These are phyloP conservation scores for Planococcus citri DNA, from an alignment of 1,140 invertebrate genomes.

Conservation along the genomic window DNA sequence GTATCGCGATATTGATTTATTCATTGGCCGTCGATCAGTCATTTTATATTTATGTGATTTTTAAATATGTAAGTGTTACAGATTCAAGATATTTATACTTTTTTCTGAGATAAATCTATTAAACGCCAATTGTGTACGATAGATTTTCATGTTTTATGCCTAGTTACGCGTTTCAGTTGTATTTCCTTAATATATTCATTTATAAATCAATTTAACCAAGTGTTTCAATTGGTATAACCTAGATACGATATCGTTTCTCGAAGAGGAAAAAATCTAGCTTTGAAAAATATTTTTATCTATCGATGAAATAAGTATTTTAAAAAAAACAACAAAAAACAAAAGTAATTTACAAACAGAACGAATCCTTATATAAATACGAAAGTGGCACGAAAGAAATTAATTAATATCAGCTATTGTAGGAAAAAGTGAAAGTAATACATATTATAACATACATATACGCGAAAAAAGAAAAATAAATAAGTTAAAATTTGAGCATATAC, in stretches of 20 bases:
- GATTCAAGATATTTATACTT: background rate
- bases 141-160: background rate
- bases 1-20: background rate
- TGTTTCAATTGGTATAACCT: no score
- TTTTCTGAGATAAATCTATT: background rate
- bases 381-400: background rate
- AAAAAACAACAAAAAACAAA: background rate
- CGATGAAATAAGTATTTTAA: no score
- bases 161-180: background rate
- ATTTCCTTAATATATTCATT: background rate
- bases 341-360: background rate
- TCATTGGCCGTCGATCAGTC: background rate
- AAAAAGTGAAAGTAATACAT: no score
- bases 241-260: no score
- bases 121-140: background rate
- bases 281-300: no score
- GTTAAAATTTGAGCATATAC: slow-evolving; percentile 38
- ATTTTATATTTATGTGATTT: background rate
- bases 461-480: background rate
- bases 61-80: background rate
- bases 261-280: no score
- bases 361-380: background rate
- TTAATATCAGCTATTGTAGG: background rate
- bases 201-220: background rate
- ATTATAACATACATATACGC: no score